Conservation (phyloP, 2,888 invertebrate genomes). For the Barypeithes pellucidus region DNA sequence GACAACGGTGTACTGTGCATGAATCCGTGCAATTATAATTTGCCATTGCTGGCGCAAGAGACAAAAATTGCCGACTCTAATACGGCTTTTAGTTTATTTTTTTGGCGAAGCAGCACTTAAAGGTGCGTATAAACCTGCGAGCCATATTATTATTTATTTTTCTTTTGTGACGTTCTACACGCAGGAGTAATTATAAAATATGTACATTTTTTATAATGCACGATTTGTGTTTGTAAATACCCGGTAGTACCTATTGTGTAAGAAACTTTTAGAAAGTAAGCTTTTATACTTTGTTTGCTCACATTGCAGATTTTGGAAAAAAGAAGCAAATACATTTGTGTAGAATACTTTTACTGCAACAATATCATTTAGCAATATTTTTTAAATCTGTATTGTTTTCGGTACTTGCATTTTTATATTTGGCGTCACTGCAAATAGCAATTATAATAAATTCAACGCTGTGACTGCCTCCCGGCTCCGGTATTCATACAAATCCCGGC, state of each 20-base stretch:
- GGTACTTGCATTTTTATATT: neutral
- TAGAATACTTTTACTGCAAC: neutral
- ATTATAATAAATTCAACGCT: too few relatives aligned
- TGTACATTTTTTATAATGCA: slow-evolving; percentile 5
- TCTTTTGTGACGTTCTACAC: slow-evolving; percentile 1
- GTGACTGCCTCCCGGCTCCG: too few relatives aligned
- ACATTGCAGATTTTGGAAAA: slow-evolving; percentile 15
- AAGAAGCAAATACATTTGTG: too few relatives aligned
- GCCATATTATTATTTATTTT: neutral
- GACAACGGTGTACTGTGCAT: too few relatives aligned
- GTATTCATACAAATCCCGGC: too few relatives aligned
- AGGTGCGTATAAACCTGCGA: too few relatives aligned
- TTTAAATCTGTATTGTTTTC: neutral
- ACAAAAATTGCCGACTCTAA: too few relatives aligned
- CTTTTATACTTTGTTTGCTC: neutral
- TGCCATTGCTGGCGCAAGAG: too few relatives aligned
- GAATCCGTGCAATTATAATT: too few relatives aligned
- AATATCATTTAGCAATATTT: neutral
- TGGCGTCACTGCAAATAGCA: too few relatives aligned
- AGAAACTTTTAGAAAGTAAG: neutral
- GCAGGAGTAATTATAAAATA: neutral
- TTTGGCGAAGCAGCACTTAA: too few relatives aligned
- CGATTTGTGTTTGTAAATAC: slow-evolving; percentile 11
- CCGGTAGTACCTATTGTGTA: neutral
- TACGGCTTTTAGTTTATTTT: too few relatives aligned